Conservation (phyloP, 2,113 vertebrate species). For the Bujurquina vittata region DNA sequence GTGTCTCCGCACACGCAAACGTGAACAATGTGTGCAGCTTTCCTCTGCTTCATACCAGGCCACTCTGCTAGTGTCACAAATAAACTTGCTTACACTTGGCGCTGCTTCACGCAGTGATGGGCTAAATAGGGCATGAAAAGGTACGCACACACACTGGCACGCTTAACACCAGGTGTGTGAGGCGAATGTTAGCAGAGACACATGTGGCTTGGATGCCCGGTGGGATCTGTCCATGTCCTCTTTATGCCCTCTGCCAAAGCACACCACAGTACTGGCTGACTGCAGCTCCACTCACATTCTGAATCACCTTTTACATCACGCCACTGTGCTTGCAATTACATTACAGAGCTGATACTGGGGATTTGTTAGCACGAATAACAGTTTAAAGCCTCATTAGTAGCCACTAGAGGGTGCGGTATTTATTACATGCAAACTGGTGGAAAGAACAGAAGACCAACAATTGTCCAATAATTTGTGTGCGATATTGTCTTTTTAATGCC, state of each 20-base stretch:
- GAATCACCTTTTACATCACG: not conserved
- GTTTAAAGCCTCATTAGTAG: not conserved
- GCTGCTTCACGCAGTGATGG: slow-evolving; percentile 55
- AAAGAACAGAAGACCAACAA: not conserved
- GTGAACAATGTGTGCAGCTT: slow-evolving; percentile 42
- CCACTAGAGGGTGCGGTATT: not conserved
- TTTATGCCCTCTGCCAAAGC: slow-evolving; percentile 60
- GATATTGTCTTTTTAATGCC: not conserved
- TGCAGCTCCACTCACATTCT: slow-evolving; percentile 4
- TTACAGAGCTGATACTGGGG: not conserved
- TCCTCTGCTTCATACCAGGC: slow-evolving; percentile 47
- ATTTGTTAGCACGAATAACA: not conserved
- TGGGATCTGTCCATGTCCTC: slow-evolving; percentile 64
- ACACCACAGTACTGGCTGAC: slow-evolving; percentile 7
- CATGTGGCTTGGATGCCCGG: slow-evolving; percentile 66
- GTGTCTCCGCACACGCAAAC: not conserved
- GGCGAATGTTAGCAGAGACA: slow-evolving; percentile 62
- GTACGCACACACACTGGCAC: slow-evolving; percentile 21
- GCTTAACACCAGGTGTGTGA: slow-evolving; percentile 69
- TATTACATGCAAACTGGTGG: not conserved
- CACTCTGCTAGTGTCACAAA: slow-evolving; percentile 64
- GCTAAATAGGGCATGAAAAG: slow-evolving; percentile 77
- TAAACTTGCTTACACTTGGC: slow-evolving; percentile 66
- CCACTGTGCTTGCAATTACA: not conserved
- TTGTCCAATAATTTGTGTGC: not conserved